These are phyloP conservation scores for Psittacula echo DNA, from an alignment of 2,797 vertebrate species.

Conservation along the genomic window DNA sequence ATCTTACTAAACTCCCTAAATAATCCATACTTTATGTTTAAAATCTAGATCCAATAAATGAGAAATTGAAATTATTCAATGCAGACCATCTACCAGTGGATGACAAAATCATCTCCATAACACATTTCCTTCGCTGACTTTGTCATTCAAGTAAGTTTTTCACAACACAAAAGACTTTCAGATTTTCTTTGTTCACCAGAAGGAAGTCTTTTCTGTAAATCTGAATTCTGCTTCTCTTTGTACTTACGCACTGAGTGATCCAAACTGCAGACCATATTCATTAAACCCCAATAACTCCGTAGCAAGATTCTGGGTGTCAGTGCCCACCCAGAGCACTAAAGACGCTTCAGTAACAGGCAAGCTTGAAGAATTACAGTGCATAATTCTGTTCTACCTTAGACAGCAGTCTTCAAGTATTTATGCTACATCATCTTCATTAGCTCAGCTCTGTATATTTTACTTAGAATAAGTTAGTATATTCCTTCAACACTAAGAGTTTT, in stretches of 20 bases:
- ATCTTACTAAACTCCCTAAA: background rate
- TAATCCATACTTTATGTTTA: background rate
- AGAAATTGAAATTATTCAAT: background rate
- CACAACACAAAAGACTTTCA: background rate
- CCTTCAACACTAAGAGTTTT: background rate
- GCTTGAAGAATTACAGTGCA: background rate
- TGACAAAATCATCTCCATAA: background rate
- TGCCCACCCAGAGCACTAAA: background rate
- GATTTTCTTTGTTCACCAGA: slow-evolving; percentile 17
- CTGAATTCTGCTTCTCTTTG: background rate
- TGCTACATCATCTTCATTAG: background rate
- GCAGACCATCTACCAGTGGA: background rate
- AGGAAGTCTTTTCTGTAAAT: background rate
- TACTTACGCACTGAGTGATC: background rate
- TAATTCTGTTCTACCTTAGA: background rate
- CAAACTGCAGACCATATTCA: background rate
- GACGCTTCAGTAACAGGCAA: background rate
- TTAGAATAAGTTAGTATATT: background rate
- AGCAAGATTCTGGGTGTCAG: background rate
- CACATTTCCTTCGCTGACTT: background rate
- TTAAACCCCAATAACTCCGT: background rate
- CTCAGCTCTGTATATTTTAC: background rate
- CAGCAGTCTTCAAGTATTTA: background rate
- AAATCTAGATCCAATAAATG: background rate
- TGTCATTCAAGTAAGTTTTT: background rate